Conservation (phyloP, 2,113 vertebrate species). For the Dinomys branickii region DNA sequence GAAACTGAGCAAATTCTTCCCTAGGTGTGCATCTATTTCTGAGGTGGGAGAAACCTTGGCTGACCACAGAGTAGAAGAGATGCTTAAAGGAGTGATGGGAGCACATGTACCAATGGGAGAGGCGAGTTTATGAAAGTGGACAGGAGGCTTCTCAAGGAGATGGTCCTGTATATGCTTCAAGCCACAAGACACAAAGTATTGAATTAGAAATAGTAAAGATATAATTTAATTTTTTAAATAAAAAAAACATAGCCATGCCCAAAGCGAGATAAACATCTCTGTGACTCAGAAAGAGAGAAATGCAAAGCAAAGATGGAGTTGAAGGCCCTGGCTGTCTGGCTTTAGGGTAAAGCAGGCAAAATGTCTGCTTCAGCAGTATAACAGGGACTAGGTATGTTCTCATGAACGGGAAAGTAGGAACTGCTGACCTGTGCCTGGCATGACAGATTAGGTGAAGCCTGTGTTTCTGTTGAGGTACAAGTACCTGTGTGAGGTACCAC, state of each 20-base stretch:
- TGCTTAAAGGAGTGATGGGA: neutral
- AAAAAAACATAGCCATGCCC: neutral
- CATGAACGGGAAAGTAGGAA: too few species aligned
- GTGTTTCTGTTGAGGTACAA: neutral
- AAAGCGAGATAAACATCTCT: neutral
- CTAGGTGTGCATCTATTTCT: neutral
- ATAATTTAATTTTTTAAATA: neutral
- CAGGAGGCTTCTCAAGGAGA: neutral
- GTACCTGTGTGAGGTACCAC: too few species aligned
- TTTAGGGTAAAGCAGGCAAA: neutral
- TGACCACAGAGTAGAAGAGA: neutral
- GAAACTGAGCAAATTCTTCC: accelerated
- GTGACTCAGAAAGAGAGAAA: neutral
- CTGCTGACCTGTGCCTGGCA: neutral
- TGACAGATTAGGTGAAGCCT: neutral
- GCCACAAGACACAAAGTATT: neutral
- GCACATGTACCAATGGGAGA: neutral
- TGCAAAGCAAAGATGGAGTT: neutral
- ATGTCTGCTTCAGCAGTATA: neutral
- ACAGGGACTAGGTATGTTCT: accelerated
- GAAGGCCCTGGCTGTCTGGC: neutral
- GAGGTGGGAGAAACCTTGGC: neutral
- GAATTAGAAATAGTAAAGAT: neutral
- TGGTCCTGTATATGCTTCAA: neutral
- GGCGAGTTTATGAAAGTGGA: neutral